A percentile compares a stretch with the other conserved stretches of the same genome.
Conservation (phyloP, 1,140 invertebrate genomes). For the Nomia melanderi region DNA sequence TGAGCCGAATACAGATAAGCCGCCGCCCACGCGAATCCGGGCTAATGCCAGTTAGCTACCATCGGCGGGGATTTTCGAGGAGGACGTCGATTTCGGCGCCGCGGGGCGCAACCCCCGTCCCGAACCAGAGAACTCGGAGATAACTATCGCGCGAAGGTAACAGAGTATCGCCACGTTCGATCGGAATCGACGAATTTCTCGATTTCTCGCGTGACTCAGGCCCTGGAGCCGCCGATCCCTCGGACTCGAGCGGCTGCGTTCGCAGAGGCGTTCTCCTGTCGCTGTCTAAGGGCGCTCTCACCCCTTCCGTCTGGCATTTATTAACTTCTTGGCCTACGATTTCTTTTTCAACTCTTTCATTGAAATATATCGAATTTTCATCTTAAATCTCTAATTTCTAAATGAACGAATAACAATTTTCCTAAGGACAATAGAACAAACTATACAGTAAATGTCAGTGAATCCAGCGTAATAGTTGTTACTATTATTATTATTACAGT, state of each 20-base stretch:
- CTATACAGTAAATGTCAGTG: too few species aligned
- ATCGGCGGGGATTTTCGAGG: constrained; percentile 53
- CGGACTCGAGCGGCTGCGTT: constrained; percentile 9
- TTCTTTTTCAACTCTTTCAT: too few species aligned
- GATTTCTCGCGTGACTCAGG: constrained; percentile 51
- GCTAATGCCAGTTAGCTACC: constrained; percentile 28
- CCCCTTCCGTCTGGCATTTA: too few species aligned
- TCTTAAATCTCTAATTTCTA: too few species aligned
- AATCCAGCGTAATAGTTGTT: too few species aligned
- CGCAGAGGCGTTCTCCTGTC: background rate
- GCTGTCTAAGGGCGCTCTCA: too few species aligned
- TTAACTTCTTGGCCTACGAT: too few species aligned
- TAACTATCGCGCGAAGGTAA: constrained; percentile 44
- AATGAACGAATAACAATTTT: too few species aligned
- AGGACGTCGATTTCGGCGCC: constrained; percentile 21
- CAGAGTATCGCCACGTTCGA: constrained; percentile 25
- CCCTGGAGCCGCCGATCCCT: constrained; percentile 51
- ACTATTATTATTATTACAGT: too few species aligned
- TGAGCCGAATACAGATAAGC: constrained; percentile 52
- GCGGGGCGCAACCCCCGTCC: constrained; percentile 20
- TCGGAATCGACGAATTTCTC: constrained; percentile 58
- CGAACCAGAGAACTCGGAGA: constrained; percentile 46
- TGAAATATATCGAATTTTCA: too few species aligned
- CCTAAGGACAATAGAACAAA: too few species aligned
- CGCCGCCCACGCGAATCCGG: constrained; percentile 42